phyloP scores from a whole-genome alignment of 2,797 vertebrate species.

The Picus viridis region DNA sequence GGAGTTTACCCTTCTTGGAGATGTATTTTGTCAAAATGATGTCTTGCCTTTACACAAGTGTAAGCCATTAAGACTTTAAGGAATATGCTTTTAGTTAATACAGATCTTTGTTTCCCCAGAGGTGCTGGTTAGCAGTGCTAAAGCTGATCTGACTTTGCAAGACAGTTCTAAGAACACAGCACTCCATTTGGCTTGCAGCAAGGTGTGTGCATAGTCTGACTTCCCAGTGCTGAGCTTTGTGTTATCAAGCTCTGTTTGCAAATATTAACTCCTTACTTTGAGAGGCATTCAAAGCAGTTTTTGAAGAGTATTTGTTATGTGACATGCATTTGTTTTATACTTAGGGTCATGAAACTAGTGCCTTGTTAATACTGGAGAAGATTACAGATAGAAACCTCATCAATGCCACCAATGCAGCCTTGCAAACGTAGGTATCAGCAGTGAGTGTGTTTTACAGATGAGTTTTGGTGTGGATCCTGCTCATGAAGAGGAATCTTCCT shows the following conservation, averaged over 20 bases:
- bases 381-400: slow-evolving; percentile 97
- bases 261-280: neutral
- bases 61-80: slow-evolving; percentile 31
- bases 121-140: slow-evolving; percentile 96
- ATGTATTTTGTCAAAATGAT: neutral
- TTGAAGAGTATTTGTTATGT: neutral
- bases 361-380: slow-evolving; percentile 99
- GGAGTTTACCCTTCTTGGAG: neutral
- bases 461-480: neutral
- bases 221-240: neutral
- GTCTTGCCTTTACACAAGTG: slow-evolving; percentile 32
- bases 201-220: slow-evolving; percentile 80
- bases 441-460: neutral
- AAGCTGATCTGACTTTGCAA: slow-evolving; percentile 96
- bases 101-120: slow-evolving; percentile 78
- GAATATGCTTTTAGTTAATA: slow-evolving; percentile 52
- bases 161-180: slow-evolving; percentile 95
- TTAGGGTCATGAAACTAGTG: slow-evolving; percentile 99
- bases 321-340: slow-evolving; percentile 44
- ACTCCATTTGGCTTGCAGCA: slow-evolving; percentile 97
- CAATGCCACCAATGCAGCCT: slow-evolving; percentile 96
- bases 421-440: slow-evolving; percentile 91
- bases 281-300: neutral
- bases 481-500: neutral
- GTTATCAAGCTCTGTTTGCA: neutral